Percentiles rank a stretch among this genome's conserved stretches.
Conservation (phyloP, 2,888 invertebrate species). For the Dioctria linearis region DNA sequence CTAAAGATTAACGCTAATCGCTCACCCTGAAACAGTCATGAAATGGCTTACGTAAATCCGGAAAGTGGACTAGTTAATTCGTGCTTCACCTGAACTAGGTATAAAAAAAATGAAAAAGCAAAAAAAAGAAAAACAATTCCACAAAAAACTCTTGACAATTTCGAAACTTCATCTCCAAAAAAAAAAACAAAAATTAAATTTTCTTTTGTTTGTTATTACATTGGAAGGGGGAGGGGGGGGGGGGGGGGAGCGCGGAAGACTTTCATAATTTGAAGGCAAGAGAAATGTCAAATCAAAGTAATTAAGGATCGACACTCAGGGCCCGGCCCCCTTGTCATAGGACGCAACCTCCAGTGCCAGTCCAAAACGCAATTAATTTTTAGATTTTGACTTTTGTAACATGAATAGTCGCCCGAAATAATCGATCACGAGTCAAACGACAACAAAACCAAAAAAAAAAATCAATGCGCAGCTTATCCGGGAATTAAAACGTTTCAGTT, state of each 20-base stretch:
- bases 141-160: slow-evolving; percentile 3
- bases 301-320: slow-evolving; percentile 11
- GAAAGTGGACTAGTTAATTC: slow-evolving; percentile 2
- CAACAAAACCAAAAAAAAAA: neutral
- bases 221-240: neutral
- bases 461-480: slow-evolving; percentile 27
- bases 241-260: neutral
- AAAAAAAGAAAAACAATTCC: too few species aligned
- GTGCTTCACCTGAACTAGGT: neutral
- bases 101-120: neutral
- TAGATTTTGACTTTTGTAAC: neutral
- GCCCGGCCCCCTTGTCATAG: slow-evolving; percentile 7
- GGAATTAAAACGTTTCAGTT: slow-evolving; percentile 44
- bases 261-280: slow-evolving; percentile 14
- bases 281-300: slow-evolving; percentile 6
- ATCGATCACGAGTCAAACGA: slow-evolving; percentile 22
- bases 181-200: neutral
- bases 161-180: neutral
- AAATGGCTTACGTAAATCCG: slow-evolving; percentile 16
- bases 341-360: slow-evolving; percentile 11
- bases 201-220: neutral
- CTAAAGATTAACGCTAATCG: slow-evolving; percentile 23
- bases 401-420: slow-evolving; percentile 21
- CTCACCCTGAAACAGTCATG: slow-evolving; percentile 35
- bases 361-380: slow-evolving; percentile 20